Conservation (phyloP, 2,888 invertebrate species). For the Alitta virens region DNA sequence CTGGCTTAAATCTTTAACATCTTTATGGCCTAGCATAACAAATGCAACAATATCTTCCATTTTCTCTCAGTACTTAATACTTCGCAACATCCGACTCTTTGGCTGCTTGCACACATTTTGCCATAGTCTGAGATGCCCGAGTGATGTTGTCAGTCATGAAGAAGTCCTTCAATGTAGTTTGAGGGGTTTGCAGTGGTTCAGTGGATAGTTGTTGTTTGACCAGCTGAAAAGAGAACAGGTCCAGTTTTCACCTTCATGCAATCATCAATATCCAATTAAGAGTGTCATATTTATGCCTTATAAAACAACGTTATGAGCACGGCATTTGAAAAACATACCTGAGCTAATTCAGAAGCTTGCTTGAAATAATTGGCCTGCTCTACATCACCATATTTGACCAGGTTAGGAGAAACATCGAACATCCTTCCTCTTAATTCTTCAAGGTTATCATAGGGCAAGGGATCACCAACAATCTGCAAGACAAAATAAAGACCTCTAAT, state of each 20-base stretch:
- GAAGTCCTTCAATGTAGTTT: constrained; percentile 71
- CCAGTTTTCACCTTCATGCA: too few species aligned
- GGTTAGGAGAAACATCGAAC: constrained; percentile 82
- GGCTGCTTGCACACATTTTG: constrained; percentile 87
- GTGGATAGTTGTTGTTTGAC: constrained; percentile 49
- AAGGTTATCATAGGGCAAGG: constrained; percentile 83
- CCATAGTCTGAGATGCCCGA: constrained; percentile 96
- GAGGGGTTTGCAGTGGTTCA: constrained; percentile 59
- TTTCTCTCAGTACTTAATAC: background rate
- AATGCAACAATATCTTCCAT: too few species aligned
- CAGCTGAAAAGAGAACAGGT: constrained; percentile 53
- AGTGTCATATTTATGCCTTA: too few species aligned
- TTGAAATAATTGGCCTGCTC: constrained; percentile 82
- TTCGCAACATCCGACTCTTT: background rate
- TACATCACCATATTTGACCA: constrained; percentile 78
- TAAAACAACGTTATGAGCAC: too few species aligned
- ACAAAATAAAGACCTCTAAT: too few species aligned
- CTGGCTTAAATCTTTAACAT: too few species aligned
- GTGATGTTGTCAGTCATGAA: constrained; percentile 95
- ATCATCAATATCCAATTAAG: too few species aligned
- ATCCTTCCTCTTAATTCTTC: constrained; percentile 80
- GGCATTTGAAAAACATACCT: constrained; percentile 35
- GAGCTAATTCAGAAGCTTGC: constrained; percentile 73
- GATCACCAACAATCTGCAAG: constrained; percentile 63
- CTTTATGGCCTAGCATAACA: too few species aligned